Evolutionary conservation across 1,140 invertebrate species (phyloP), one percentile per base, ranked within the genome.

Genomic region (Hycleus phaleratus): DNA sequence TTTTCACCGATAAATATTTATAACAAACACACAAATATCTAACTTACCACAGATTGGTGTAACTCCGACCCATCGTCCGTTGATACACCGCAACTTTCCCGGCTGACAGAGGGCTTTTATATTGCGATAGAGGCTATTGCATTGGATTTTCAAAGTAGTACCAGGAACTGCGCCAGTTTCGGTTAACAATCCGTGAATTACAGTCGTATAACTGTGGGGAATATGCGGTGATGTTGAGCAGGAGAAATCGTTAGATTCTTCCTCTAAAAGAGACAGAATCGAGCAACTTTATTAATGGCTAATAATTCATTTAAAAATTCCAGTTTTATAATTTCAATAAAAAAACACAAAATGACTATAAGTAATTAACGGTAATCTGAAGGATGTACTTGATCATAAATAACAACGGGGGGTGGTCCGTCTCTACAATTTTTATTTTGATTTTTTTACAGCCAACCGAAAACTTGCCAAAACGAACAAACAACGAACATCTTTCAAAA

Each of bases 1-100:
- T 32, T 32, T 32, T 7, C 7, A 32, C 32, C 32, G 18, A 1
- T 18, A 18, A 18, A 18, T 18, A 18, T 18, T 18, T 18, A 1
- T 18, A 18, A 18, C 1, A 1, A 18, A 18, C 0, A 18, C 18
- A 18, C 1, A 2, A 18, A 18, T 1, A 18, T 12, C 4, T 26
- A 12, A 48, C 60, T 63, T 62, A 72, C 71, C 67, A 53, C 71
- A 72, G 53, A 48, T 62, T 7, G 71, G 71, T 39, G 60, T 57
- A 46, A 50, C 53, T n/a, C 71, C 71, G 39, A 64, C 47, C 71
- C 71, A 72, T 52, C 56, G 47, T 12, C 71, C 69, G 7, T 56
- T 57, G 7, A 65, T 53, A 26, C 71, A 72, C 43, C 51, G 59
- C 45, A 72, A 56, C 49, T 57, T 68, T n/a, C 63, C 54, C 3